Evolutionary conservation across 2,888 invertebrate species (phyloP).

Genomic region (Agriopis aurantiaria): DNA sequence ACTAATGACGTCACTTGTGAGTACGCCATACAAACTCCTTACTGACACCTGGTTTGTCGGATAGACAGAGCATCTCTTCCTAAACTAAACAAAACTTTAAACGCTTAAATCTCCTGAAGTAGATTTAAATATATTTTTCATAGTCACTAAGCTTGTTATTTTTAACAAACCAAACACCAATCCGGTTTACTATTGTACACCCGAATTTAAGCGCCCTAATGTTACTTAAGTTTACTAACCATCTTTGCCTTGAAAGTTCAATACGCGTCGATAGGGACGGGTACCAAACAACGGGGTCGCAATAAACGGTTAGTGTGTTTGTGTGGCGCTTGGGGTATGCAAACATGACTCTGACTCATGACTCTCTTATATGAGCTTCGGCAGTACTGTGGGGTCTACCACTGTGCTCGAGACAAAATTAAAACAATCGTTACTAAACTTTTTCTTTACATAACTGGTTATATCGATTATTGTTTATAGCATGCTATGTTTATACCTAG

Average conservation of each 20-base stretch:
- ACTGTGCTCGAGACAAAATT: not conserved
- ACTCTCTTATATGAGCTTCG: constrained; percentile 5
- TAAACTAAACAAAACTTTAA: too few species aligned
- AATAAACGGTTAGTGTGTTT: constrained; percentile 36
- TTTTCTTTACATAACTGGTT: not conserved
- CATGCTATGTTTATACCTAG: too few species aligned
- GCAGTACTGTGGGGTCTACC: not conserved
- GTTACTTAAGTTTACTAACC: constrained; percentile 14
- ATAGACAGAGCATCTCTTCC: too few species aligned
- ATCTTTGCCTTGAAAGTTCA: constrained; percentile 15
- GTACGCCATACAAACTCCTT: too few species aligned
- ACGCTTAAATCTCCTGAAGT: too few species aligned
- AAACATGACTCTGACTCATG: constrained; percentile 32
- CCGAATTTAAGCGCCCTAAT: constrained; percentile 2
- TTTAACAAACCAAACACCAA: too few species aligned
- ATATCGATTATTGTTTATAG: too few species aligned
- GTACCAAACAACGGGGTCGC: constrained; percentile 34
- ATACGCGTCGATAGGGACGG: constrained; percentile 30
- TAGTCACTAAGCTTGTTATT: too few species aligned
- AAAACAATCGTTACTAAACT: not conserved
- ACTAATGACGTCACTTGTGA: too few species aligned
- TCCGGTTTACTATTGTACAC: not conserved
- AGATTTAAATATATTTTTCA: too few species aligned
- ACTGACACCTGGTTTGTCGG: too few species aligned
- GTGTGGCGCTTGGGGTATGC: constrained; percentile 29